Base-by-base conservation (phyloP, 2,113 vertebrate genomes). In the Hepsetus odoe region DNA sequence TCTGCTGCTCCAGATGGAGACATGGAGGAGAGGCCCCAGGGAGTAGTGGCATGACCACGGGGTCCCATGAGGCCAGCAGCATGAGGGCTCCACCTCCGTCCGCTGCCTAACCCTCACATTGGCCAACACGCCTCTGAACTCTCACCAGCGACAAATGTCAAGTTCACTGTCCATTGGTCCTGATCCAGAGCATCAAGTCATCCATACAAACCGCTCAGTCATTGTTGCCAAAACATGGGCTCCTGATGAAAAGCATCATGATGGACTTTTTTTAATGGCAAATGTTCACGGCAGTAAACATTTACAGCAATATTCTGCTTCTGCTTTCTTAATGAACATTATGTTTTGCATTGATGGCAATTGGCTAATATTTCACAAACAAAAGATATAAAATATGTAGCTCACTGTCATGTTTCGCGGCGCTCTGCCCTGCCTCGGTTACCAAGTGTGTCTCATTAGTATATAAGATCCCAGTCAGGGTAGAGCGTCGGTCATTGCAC, bases 111-210 rank as follows among this genome's bases (percentile, higher is more conserved):
- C 49, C 58, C 46, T 42, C 28, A 38, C 42, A 62, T 56, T 44
- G 46, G 81, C 81, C 81, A 79, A 46, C 24, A 56, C 51, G 53
- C 77, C 67, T 67, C 77, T 58, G 66, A 78, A 79, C 55, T 59
- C 40, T 76, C 72, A 76, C 66, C 69, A 80, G 66, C 81, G 80
- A 83, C 81, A 83, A 83, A 83, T 83, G 81, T 76, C 77, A 83
- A 40, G 22, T 73, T 83, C 72, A 58, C 81, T 70, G 35, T 75
- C 56, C 72, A 51, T n/a, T 83, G 81, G 73, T 75, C 64, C 49
- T 80, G 72, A 40, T 71, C 49, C 72, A 56, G 20, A 71, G 33
- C 58, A 76, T 62, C 77, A 72, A 35, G 30, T 76, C 59, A 67
- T 80, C 58, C 49, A 80, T 56, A 76, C 77, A 83, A 79, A 83